Conservation (phyloP, 1,140 invertebrate genomes). For the Daktulosphaira vitifoliae region DNA sequence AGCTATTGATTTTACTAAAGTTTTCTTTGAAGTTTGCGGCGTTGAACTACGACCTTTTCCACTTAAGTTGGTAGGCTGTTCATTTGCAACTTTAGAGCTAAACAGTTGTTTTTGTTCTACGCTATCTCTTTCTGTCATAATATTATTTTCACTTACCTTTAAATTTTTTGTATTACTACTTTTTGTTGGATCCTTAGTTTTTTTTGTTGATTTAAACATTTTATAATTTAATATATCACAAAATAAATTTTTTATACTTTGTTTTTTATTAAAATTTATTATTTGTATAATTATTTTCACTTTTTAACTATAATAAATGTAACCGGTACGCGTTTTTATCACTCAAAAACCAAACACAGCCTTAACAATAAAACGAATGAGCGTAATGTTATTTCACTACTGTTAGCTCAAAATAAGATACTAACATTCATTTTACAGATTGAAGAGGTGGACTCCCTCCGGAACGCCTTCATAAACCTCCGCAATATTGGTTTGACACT, state of each 20-base stretch:
- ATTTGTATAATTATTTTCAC: too few relatives aligned
- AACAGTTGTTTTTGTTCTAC: constrained; percentile 9
- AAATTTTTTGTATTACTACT: not conserved
- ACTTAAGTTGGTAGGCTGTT: not conserved
- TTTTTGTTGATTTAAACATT: constrained; percentile 28
- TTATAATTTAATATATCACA: not conserved
- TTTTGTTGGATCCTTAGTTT: constrained; percentile 14
- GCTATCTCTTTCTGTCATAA: not conserved
- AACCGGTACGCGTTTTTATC: constrained; percentile 1
- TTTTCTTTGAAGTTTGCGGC: constrained; percentile 1
- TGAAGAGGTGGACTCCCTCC: constrained; percentile 23
- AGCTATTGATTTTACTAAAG: not conserved
- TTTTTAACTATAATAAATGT: not conserved
- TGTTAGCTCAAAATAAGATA: not conserved
- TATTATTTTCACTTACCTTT: constrained; percentile 23
- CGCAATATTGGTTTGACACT: not conserved
- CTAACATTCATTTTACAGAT: not conserved
- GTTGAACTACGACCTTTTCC: constrained; percentile 21
- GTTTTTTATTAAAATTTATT: too few relatives aligned
- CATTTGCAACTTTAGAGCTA: constrained; percentile 2
- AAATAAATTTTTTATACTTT: too few relatives aligned
- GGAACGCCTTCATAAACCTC: constrained; percentile 24
- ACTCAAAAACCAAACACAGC: constrained; percentile 1
- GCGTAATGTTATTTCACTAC: constrained; percentile 17
- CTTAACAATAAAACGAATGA: constrained; percentile 16